Conservation (phyloP, 2,113 vertebrate species). For the Siphamia tubifer region DNA sequence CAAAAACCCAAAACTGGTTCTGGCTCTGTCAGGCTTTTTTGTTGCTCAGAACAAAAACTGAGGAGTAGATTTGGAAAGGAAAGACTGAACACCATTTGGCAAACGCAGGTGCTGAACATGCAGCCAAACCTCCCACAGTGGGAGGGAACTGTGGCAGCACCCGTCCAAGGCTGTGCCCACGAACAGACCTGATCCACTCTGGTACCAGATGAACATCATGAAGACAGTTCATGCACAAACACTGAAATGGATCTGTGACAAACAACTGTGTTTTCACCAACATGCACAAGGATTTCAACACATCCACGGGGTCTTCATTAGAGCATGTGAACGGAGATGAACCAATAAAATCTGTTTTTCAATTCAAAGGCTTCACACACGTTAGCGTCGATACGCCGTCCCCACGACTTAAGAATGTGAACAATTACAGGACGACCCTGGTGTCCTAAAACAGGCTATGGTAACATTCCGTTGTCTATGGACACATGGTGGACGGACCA, state of each 20-base stretch:
- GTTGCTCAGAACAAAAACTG: slow-evolving; percentile 38
- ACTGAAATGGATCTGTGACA: slow-evolving; percentile 73
- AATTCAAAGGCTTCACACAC: no score
- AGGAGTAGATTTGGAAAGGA: slow-evolving; percentile 76
- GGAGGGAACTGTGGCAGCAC: slow-evolving; percentile 58
- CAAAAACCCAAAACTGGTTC: slow-evolving; percentile 9
- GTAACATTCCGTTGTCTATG: no score
- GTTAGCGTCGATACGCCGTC: no score
- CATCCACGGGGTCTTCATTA: slow-evolving; percentile 7
- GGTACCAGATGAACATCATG: slow-evolving; percentile 52
- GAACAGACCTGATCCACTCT: slow-evolving; percentile 61
- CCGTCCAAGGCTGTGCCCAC: slow-evolving; percentile 57
- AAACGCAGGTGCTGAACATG: slow-evolving; percentile 63
- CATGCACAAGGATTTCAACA: slow-evolving; percentile 74
- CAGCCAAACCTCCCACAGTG: slow-evolving; percentile 58
- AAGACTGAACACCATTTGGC: slow-evolving; percentile 81
- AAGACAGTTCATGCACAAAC: slow-evolving; percentile 84
- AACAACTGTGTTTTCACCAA: slow-evolving; percentile 35
- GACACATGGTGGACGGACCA: no score
- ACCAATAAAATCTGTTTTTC: no score
- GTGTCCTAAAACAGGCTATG: no score
- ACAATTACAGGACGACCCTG: no score
- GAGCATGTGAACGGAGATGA: no score
- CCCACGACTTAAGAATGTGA: no score
- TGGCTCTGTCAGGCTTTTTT: slow-evolving; percentile 31